Evolutionary conservation across 2,888 invertebrate species (phyloP).

Genomic region (Amaurobius ferox): DNA sequence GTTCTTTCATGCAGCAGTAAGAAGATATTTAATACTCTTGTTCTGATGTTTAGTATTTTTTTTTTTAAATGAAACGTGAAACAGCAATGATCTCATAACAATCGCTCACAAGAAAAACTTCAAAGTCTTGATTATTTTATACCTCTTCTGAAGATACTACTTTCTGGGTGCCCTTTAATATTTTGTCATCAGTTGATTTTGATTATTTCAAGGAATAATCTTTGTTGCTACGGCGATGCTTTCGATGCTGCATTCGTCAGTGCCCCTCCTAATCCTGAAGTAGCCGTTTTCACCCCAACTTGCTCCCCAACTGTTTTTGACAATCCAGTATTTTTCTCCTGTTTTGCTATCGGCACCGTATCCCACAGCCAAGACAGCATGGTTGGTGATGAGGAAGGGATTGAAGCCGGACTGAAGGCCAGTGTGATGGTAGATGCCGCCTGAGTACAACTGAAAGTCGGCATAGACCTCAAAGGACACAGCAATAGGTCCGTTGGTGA

Average conservation of each 20-base stretch:
- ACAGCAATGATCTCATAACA: too few relatives aligned
- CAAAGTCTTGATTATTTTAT: too few relatives aligned
- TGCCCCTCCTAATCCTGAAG: conserved; percentile 76
- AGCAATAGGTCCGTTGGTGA: conserved; percentile 79
- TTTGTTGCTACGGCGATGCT: conserved; percentile 70
- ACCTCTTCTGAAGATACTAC: too few relatives aligned
- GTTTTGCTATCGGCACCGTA: conserved; percentile 77
- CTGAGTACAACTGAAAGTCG: conserved; percentile 77
- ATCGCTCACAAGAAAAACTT: too few relatives aligned
- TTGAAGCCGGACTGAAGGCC: conserved; percentile 75
- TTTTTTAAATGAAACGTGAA: too few relatives aligned
- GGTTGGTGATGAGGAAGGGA: conserved; percentile 78
- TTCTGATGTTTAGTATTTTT: too few relatives aligned
- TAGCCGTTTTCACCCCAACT: conserved; percentile 76
- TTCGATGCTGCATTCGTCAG: conserved; percentile 73
- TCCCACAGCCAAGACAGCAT: conserved; percentile 79
- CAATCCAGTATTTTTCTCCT: conserved; percentile 75
- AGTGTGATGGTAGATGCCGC: conserved; percentile 79
- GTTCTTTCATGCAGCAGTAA: too few relatives aligned
- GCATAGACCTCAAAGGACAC: conserved; percentile 79
- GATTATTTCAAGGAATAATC: conserved; percentile 67
- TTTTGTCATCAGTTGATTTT: too few relatives aligned
- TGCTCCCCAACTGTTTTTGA: conserved; percentile 76
- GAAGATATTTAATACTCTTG: too few relatives aligned
- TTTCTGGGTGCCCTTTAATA: too few relatives aligned